A percentile compares a stretch with the other conserved stretches of the same genome.
Evolutionary conservation across 2,113 vertebrate species (phyloP).

Genomic region (rabbit (Oryctolagus cuniculus)): mOryCun1.1 NC_091437.1:29367001-29367500

Average conservation of each 20-base stretch:
- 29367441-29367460: neutral
- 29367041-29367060: neutral
- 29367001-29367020: neutral
- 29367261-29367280: constrained; percentile 84
- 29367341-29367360: constrained; percentile 92
- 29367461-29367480: neutral
- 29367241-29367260: constrained; percentile 70
- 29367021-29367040: neutral
- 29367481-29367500: neutral
- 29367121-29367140: neutral
- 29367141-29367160: neutral
- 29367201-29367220: neutral
- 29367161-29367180: neutral
- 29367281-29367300: constrained; percentile 87
- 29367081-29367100: neutral
- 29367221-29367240: constrained; percentile 29
- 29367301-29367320: constrained; percentile 90
- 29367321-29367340: constrained; percentile 91
- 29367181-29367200: neutral
- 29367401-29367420: constrained; percentile 83
- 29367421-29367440: constrained; percentile 75
- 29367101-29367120: neutral
- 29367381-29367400: constrained; percentile 92
- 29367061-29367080: no score
- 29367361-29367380: constrained; percentile 91